Evolutionary conservation across 2,888 invertebrate species (phyloP).

Genomic region (Athalia rosae): DNA sequence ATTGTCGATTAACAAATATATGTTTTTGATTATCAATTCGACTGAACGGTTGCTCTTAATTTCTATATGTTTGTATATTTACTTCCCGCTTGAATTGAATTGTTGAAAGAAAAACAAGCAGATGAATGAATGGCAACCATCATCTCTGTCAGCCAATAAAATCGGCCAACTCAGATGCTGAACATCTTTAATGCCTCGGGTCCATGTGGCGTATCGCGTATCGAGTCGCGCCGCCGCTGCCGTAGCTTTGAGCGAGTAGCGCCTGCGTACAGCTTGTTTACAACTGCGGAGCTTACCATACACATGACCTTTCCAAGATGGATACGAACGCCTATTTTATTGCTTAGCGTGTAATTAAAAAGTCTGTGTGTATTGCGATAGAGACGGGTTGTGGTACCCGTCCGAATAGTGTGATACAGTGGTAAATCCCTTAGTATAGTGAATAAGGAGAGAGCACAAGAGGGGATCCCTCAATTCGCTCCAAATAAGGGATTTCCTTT

Average conservation of each 20-base stretch:
- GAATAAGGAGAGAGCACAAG: constrained; percentile 21
- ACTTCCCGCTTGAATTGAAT: too few relatives aligned
- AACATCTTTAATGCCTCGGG: constrained; percentile 10
- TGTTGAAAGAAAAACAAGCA: too few relatives aligned
- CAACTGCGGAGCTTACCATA: constrained; percentile 72
- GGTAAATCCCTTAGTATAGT: background rate
- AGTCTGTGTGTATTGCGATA: constrained; percentile 36
- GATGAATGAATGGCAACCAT: too few relatives aligned
- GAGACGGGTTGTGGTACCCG: constrained; percentile 25
- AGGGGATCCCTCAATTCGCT: constrained; percentile 38
- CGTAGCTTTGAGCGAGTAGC: constrained; percentile 60
- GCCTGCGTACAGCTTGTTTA: constrained; percentile 73
- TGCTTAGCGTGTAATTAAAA: constrained; percentile 50
- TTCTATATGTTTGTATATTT: too few relatives aligned
- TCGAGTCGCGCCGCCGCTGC: constrained; percentile 64
- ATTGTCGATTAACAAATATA: too few relatives aligned
- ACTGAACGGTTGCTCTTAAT: too few relatives aligned
- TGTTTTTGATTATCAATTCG: too few relatives aligned
- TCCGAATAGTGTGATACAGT: constrained; percentile 13
- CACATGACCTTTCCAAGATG: constrained; percentile 74
- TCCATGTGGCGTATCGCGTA: constrained; percentile 51
- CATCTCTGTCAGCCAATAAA: too few relatives aligned
- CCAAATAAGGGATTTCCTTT: constrained; percentile 43
- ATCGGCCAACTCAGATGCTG: background rate
- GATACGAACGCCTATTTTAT: constrained; percentile 67